A percentile compares a stretch with the other conserved stretches of the same genome.
Conservation (phyloP, 2,888 invertebrate species). For the Leptopilina myrica region DNA sequence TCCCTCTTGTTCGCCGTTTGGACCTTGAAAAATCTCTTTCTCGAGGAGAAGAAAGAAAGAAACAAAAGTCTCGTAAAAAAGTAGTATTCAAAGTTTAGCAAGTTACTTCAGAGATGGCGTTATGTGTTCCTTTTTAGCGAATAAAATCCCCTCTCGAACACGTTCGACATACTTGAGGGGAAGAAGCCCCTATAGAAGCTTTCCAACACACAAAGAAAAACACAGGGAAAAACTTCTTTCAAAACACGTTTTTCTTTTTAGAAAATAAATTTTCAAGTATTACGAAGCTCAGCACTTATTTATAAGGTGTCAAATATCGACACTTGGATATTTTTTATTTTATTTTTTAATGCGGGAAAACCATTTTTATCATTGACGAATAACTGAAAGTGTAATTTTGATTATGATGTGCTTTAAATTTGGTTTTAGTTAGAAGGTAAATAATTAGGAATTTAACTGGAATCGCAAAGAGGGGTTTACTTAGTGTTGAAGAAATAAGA, state of each 20-base stretch:
- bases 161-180: slow-evolving; percentile 46
- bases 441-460: no score
- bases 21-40: slow-evolving; percentile 53
- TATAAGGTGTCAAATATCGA: not conserved
- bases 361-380: no score
- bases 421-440: no score
- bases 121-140: slow-evolving; percentile 49
- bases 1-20: slow-evolving; percentile 13
- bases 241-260: slow-evolving; percentile 20
- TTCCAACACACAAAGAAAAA: slow-evolving; percentile 5
- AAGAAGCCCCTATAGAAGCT: slow-evolving; percentile 20
- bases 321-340: not conserved
- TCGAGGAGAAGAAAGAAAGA: slow-evolving; percentile 44
- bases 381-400: no score
- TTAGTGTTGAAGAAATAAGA: not conserved
- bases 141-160: slow-evolving; percentile 27
- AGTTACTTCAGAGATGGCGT: slow-evolving; percentile 59
- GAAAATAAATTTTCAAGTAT: slow-evolving; percentile 9
- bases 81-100: slow-evolving; percentile 45
- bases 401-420: no score
- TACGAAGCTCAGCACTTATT: not conserved
- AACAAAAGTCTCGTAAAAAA: not conserved
- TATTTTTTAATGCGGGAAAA: not conserved
- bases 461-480: no score
- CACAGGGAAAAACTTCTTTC: slow-evolving; percentile 3